Base-by-base conservation (phyloP, 2,888 invertebrate species). In the Criorhina ranunculi region DNA sequence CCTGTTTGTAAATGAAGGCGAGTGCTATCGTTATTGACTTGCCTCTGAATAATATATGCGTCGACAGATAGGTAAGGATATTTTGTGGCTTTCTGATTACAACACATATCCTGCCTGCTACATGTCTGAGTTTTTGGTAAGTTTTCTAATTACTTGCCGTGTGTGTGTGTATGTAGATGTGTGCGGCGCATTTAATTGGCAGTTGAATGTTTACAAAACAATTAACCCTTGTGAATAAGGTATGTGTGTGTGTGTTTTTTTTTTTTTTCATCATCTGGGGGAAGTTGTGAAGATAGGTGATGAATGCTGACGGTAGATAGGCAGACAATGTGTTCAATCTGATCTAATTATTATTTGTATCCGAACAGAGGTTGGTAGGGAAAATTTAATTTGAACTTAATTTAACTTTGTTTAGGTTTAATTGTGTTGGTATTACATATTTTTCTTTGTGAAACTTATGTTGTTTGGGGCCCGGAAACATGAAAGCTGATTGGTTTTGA, bases 11-110 rank as follows among this genome's bases (percentile, higher is more conserved):
- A 85, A 80, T 66, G 55, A 53, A 70, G 66, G 79, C 59, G 73
- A 85, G 79, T 80, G 46, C 70, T 67, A 59, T 70, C 70, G 75
- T 85, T 75, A 85, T 80, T 85, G 85, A 85, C 80, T 80, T 60
- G 69, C 75, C 70, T 80, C 70, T 75, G 80, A 80, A 80, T 66
- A 57, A 80, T 79, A 70, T 60, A 85, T 85, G 64, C 64, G 70
- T 40, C 44, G 44, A 66, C 59, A 70, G 75, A 64, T 70, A 85
- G 51, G 51, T 70, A 64, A 70, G 69, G 66, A 70, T 80, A 55
- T 60, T 78, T 75, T 80, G 85, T 70, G 75, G 85, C 46, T 85
- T 85, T 55, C 73, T 64, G 76, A 82, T 82, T 82, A 72, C 6
- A 72, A 40, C 33, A 53, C 44, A 24, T 57, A 49, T 66, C 55